Conservation (phyloP, 2,113 vertebrate genomes). For the Proteles cristata region DNA sequence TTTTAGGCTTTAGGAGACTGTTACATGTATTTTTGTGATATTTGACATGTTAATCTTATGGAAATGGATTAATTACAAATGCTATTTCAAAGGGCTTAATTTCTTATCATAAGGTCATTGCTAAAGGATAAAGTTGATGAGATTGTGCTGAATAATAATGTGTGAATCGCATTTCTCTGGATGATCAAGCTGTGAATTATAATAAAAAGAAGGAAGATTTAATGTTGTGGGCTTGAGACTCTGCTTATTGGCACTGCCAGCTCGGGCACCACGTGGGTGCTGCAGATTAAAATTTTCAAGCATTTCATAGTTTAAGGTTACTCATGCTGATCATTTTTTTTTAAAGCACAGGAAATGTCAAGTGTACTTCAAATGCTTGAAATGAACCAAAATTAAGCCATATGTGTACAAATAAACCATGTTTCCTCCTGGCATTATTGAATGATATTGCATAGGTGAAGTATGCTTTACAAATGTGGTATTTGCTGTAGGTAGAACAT, state of each 20-base stretch:
- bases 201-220: constrained; percentile 35
- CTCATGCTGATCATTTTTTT: background rate
- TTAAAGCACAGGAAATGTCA: background rate
- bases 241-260: background rate
- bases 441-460: background rate
- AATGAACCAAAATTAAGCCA: background rate
- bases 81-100: constrained; percentile 83
- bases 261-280: background rate
- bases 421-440: constrained; percentile 38
- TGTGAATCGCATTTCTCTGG: background rate
- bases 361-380: background rate
- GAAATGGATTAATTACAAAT: constrained; percentile 87
- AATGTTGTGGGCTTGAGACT: background rate
- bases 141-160: constrained; percentile 74
- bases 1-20: constrained; percentile 68
- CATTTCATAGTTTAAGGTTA: background rate
- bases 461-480: background rate
- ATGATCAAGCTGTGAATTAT: background rate
- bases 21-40: constrained; percentile 78
- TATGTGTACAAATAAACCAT: background rate
- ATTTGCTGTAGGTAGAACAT: background rate
- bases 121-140: constrained; percentile 79
- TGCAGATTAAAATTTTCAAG: background rate
- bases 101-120: constrained; percentile 80
- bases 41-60: constrained; percentile 84